Evolutionary conservation across 2,888 invertebrate genomes (phyloP), one percentile per base, ranked within the genome.

Genomic region (Brachylomia viminalis): DNA sequence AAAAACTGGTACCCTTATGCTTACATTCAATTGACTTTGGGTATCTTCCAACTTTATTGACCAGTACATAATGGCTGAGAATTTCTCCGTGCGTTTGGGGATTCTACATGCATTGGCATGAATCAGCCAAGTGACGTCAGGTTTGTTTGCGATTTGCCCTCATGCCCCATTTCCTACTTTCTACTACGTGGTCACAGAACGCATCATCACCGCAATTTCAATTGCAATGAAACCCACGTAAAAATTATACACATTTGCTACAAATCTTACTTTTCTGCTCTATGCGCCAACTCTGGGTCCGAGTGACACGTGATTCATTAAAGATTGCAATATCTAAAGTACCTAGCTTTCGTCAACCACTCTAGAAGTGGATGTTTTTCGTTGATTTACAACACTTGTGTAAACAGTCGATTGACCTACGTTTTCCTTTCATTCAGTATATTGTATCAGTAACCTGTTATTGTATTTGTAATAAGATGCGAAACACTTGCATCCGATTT

Each of bases 101-200:
- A 83, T 59, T 66, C 65, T 54, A 75, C 83, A 80, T 79, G 87
- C 74, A 77, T 80, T 77, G 75, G 79, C n/a, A 87, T 91, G 92
- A 92, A 81, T 92, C 91, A 90, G 77, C 82, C 62, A 56, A 77
- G 73, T 87, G 89, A 90, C 87, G 88, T 88, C 89, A 89, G 70
- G 58, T 72, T 84, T 79, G 79, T 83, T 84, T 74, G 77, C 71
- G 82, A 81, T 81, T 77, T 88, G 87, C 86, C 89, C 90, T 89
- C 85, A 88, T 88, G 90, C 86, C 87, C 90, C 89, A 83, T 88
- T 92, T 91, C 87, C 88, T 88, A 91, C 91, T 93, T 92, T 92
- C 92, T 87, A 90, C 86, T 86, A 84, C 81, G 86, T 89, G 86
- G 84, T 79, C 82, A 75, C 71, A 86, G 81, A 88, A 61, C 58